phyloP scores from a whole-genome alignment of 2,113 vertebrate genomes.

The Odocoileus hemionus region DNA sequence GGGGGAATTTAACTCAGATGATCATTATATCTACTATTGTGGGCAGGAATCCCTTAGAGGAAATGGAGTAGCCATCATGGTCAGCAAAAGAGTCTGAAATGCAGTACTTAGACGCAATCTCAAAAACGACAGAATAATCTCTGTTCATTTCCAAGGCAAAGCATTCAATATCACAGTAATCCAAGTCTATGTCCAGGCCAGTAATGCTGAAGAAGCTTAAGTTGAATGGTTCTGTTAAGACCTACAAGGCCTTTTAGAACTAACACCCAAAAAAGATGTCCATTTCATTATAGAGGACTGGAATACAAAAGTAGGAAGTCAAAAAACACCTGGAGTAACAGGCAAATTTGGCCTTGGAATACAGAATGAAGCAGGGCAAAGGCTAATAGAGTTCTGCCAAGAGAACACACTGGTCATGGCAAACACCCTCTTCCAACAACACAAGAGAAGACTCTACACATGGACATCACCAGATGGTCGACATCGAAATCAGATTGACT shows the following conservation, averaged over 20 bases:
- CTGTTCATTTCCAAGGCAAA: background rate
- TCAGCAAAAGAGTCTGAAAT: background rate
- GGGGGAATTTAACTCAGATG: background rate
- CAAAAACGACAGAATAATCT: background rate
- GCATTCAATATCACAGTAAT: background rate
- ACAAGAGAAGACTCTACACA: background rate
- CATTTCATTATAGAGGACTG: background rate
- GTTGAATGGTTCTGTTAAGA: background rate
- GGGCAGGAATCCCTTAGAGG: background rate
- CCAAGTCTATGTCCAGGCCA: background rate
- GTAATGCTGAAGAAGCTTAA: background rate
- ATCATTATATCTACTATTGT: background rate
- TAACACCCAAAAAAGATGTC: background rate
- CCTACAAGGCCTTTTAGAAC: background rate
- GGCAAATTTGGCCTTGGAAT: background rate
- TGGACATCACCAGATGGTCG: background rate
- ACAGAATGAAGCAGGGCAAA: background rate
- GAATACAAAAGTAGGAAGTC: background rate
- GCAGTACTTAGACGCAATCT: background rate
- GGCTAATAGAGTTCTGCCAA: background rate
- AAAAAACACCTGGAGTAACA: background rate
- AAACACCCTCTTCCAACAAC: background rate
- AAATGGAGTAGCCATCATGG: background rate
- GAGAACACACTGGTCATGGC: background rate
- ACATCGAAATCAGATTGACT: background rate